Conservation (phyloP, 2,888 invertebrate species). For the Pocota personata region DNA sequence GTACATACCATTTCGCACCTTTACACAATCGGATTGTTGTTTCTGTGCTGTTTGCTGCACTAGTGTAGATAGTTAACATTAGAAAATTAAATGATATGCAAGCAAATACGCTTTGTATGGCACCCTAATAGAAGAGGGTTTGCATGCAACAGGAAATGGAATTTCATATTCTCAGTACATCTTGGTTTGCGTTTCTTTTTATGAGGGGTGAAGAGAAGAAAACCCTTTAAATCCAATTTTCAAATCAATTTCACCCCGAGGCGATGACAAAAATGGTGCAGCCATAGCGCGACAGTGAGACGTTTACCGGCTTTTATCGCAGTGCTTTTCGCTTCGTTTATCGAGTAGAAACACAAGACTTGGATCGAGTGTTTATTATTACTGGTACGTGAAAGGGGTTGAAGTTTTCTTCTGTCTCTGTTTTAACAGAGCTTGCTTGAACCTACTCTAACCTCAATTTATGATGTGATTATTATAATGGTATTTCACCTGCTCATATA, state of each 20-base stretch:
- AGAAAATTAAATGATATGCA: constrained; percentile 48
- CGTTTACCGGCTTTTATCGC: not conserved
- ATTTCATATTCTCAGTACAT: not conserved
- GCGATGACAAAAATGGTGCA: not conserved
- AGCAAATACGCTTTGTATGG: not conserved
- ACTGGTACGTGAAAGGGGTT: not conserved
- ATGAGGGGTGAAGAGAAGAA: not conserved
- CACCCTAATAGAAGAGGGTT: not conserved
- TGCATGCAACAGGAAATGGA: constrained; percentile 56
- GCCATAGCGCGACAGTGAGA: not conserved
- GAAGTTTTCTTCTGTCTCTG: constrained; percentile 10
- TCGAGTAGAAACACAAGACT: constrained; percentile 29
- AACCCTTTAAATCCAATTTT: constrained; percentile 57
- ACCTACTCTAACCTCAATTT: constrained; percentile 68
- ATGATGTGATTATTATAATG: constrained; percentile 64
- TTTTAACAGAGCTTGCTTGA: constrained; percentile 57
- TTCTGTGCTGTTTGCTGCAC: constrained; percentile 21
- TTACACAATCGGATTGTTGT: constrained; percentile 59
- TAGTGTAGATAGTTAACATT: not conserved
- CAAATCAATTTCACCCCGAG: constrained; percentile 71
- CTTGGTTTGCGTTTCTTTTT: not conserved
- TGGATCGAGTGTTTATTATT: not conserved
- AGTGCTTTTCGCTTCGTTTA: not conserved
- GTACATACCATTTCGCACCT: constrained; percentile 68
- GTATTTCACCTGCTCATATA: constrained; percentile 22